phyloP scores from a whole-genome alignment of 2,888 invertebrate species.

The Rhamnusium bicolor region DNA sequence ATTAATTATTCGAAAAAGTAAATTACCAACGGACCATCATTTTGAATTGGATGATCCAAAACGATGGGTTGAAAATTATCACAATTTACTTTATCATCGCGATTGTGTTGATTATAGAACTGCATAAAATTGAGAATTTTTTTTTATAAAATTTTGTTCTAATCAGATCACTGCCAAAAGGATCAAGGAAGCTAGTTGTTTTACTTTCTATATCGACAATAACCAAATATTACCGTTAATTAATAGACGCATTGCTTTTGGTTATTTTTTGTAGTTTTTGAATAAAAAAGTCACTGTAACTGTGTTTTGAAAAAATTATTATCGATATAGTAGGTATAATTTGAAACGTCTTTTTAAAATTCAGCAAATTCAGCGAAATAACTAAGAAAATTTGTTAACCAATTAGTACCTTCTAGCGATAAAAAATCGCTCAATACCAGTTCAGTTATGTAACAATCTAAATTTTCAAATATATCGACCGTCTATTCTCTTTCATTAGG shows the following conservation, averaged over 20 bases:
- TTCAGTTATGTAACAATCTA: conserved; percentile 14
- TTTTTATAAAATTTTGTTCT: conserved; percentile 12
- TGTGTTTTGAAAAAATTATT: neutral
- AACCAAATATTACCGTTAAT: conserved; percentile 14
- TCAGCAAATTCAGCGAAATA: conserved; percentile 6
- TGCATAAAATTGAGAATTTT: neutral
- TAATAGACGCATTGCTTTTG: conserved; percentile 15
- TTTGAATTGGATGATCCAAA: neutral
- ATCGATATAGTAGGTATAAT: neutral
- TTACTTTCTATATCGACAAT: conserved; percentile 12
- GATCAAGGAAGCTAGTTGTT: conserved; percentile 1
- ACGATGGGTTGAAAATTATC: neutral
- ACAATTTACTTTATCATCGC: neutral
- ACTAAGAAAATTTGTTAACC: conserved; percentile 24
- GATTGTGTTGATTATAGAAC: neutral
- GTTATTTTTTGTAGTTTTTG: neutral
- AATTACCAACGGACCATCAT: conserved; percentile 4
- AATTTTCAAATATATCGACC: neutral
- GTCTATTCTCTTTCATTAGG: neutral
- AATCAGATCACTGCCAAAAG: neutral
- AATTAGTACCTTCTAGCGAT: conserved; percentile 5
- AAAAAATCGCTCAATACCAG: conserved; percentile 7
- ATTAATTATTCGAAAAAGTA: neutral
- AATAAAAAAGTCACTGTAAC: neutral
- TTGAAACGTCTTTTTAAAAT: neutral